Base-by-base conservation (phyloP, 2,888 invertebrate species). In the Dorcus hopei region DNA sequence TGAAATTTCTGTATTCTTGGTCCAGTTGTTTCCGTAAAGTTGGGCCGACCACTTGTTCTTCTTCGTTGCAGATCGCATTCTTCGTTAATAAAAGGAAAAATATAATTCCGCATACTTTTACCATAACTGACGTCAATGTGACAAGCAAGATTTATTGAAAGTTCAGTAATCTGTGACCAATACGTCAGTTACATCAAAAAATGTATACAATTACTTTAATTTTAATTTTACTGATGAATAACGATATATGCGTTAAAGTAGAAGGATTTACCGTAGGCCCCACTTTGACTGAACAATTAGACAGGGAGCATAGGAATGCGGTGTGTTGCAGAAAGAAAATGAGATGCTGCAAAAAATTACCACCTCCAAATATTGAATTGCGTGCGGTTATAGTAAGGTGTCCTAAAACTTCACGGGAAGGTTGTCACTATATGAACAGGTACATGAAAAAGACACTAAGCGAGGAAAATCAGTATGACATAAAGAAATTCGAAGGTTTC, bases 301-400 rank as follows among this genome's bases (percentile, higher is more conserved):
- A 66, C 3, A 52, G 50, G 9, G 59, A 58, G 7, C 54, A 62
- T 11, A 57, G 67, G 6, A 61, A 63, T 23, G 59, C 61, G 11
- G 57, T 63, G 54, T 74, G 75, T 48, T 74, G 74, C 55, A 56
- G 57, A 9, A 68, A 69, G 57, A 68, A 72, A 33, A 64, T 72
- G 64, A 56, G 63, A 40, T 74, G 74, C 49, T 74, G 73, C 53
- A 58, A 53, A 45, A 58, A 61, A 47, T 11, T 47, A 8, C 61
- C 59, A 38, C 61, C 64, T 0, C 70, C 73, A 2, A 68, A 69
- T 14, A 70, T 75, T 47, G 74, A 74, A 66, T 68, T 75, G 7
- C 69, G 72, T 45, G 73, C 75, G 1, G 58, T 73, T n/a, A 57
- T 75, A 11, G 63, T 61, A 1, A 68, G 73, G 54, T 76, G 75